Evolutionary conservation across 2,113 vertebrate species (phyloP).

Genomic region (Phaetusa simplex): DNA sequence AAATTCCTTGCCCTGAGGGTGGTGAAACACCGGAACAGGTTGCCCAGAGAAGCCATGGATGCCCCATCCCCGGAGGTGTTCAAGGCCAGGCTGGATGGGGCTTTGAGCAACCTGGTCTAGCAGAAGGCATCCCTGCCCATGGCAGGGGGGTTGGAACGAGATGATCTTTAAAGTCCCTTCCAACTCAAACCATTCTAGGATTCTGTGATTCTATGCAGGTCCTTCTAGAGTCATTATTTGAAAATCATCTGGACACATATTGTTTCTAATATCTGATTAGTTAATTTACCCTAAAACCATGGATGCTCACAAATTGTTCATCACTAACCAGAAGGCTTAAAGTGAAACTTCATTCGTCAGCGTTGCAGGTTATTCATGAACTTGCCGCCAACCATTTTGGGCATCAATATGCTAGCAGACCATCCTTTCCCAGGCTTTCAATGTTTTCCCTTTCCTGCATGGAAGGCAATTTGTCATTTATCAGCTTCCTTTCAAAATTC

Average conservation of each 20-base stretch:
- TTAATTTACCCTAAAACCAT: neutral
- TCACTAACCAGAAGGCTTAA: neutral
- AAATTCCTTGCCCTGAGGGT: neutral
- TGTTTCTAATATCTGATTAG: neutral
- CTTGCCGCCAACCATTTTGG: neutral
- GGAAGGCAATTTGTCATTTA: neutral
- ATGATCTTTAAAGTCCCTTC: neutral
- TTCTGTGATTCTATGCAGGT: neutral
- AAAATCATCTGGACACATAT: neutral
- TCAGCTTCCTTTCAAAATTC: neutral
- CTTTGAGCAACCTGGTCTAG: neutral
- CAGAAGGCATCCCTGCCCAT: neutral
- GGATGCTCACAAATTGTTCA: neutral
- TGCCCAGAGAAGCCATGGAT: neutral
- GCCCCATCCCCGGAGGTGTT: neutral
- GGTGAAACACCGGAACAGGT: neutral
- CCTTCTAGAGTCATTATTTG: neutral
- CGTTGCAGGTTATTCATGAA: neutral
- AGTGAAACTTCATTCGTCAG: neutral
- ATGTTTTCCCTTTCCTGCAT: neutral
- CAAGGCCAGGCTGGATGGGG: neutral
- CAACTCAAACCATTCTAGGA: neutral
- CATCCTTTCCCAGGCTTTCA: neutral
- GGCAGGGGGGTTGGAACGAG: neutral
- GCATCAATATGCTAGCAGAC: neutral